Conservation (phyloP, 2,888 invertebrate species). For the Drosophila borborema region DNA sequence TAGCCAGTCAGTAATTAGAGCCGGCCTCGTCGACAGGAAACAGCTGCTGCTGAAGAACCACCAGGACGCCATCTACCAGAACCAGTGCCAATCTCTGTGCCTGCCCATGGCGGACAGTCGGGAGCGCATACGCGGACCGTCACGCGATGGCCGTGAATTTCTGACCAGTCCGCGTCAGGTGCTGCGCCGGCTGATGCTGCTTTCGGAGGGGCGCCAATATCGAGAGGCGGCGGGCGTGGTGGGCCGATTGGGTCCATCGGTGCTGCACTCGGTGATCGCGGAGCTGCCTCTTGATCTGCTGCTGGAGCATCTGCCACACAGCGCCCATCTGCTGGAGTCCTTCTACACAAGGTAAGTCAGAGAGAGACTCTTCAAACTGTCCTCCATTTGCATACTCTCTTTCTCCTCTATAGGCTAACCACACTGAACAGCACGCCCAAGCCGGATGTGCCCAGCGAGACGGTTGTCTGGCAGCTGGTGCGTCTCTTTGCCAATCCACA, state of each 20-base stretch:
- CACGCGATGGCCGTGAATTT: conserved; percentile 87
- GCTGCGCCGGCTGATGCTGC: conserved; percentile 89
- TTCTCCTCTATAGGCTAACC: conserved; percentile 79
- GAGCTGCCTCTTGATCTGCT: conserved; percentile 94
- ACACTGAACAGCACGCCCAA: conserved; percentile 86
- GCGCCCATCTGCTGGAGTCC: conserved; percentile 94
- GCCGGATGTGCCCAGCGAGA: conserved; percentile 90
- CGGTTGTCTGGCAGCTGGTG: conserved; percentile 94
- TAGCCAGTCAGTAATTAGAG: conserved; percentile 40
- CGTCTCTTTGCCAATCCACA: conserved; percentile 88
- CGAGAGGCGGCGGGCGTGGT: conserved; percentile 95
- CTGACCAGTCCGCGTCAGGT: conserved; percentile 89
- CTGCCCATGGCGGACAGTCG: conserved; percentile 89
- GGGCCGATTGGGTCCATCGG: conserved; percentile 91
- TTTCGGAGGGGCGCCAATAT: conserved; percentile 95
- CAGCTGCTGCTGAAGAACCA: conserved; percentile 82
- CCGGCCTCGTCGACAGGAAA: conserved; percentile 66
- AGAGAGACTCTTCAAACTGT: background rate
- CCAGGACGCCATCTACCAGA: conserved; percentile 67
- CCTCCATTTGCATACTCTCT: background rate
- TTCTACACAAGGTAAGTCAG: conserved; percentile 89
- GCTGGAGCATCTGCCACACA: conserved; percentile 95
- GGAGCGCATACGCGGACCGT: conserved; percentile 89
- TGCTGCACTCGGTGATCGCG: conserved; percentile 90
- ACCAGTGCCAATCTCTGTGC: conserved; percentile 46